Conservation (phyloP, 2,797 vertebrate species). For the Hydrocynus forskahlii region DNA sequence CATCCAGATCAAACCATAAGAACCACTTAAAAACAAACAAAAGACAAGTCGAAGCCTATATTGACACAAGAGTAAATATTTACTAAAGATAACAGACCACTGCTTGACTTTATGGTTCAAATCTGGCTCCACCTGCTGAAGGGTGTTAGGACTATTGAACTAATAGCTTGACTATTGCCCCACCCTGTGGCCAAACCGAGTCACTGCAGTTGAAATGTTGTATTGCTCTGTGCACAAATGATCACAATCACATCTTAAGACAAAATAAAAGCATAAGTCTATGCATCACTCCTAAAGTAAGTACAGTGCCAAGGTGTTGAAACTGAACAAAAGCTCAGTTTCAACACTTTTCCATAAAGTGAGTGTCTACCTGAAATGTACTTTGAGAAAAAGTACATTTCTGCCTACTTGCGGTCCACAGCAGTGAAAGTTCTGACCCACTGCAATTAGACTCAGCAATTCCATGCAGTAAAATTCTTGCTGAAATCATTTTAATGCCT, state of each 20-base stretch:
- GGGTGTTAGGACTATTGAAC: background rate
- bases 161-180: background rate
- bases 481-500: background rate
- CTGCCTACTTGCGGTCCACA: background rate
- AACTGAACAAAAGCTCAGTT: too few species aligned
- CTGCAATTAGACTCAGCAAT: too few species aligned
- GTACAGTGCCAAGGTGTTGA: too few species aligned
- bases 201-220: conserved; percentile 4
- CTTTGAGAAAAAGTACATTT: too few species aligned
- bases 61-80: background rate
- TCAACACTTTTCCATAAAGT: too few species aligned
- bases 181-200: conserved; percentile 21
- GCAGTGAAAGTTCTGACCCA: background rate
- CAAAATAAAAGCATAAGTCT: background rate
- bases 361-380: background rate
- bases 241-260: background rate
- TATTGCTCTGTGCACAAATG: background rate
- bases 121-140: conserved; percentile 36
- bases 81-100: background rate
- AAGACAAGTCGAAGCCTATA: background rate
- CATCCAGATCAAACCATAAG: background rate
- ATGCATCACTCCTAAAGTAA: background rate
- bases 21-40: background rate
- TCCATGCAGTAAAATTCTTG: too few species aligned
- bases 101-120: background rate